A percentile compares a stretch with the other conserved stretches of the same genome.
These are phyloP conservation scores for Cebidichthys violaceus DNA, from an alignment of 2,113 vertebrate species.

Conservation along the genomic window DNA sequence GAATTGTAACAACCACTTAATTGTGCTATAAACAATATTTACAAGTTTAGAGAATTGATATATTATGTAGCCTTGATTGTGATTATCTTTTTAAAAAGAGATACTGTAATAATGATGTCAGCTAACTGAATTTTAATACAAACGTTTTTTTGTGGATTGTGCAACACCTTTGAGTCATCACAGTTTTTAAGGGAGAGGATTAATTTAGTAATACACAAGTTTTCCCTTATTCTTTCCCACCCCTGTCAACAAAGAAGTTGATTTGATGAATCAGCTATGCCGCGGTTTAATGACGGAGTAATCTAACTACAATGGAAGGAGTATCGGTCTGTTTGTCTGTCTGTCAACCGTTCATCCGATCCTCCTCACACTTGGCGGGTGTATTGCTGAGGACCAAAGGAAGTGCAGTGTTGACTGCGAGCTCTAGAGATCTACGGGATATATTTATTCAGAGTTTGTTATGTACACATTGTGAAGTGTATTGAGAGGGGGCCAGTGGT, in stretches of 20 bases:
- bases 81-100: background rate
- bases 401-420: background rate
- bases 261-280: background rate
- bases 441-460: background rate
- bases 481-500: background rate
- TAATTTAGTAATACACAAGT: background rate
- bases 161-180: background rate
- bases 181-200: background rate
- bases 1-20: background rate
- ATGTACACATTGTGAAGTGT: background rate
- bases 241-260: background rate
- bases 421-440: no score
- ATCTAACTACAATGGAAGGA: background rate
- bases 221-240: background rate
- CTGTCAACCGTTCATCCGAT: background rate
- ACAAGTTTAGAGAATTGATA: background rate
- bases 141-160: background rate
- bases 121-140: background rate
- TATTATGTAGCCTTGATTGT: background rate
- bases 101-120: background rate
- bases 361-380: background rate
- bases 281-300: background rate
- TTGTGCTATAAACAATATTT: background rate
- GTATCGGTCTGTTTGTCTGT: background rate
- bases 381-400: background rate